A percentile compares a stretch with the other conserved stretches of the same genome.
Conservation (phyloP, 1,140 invertebrate genomes). For the Cardiocondyla obscurior region DNA sequence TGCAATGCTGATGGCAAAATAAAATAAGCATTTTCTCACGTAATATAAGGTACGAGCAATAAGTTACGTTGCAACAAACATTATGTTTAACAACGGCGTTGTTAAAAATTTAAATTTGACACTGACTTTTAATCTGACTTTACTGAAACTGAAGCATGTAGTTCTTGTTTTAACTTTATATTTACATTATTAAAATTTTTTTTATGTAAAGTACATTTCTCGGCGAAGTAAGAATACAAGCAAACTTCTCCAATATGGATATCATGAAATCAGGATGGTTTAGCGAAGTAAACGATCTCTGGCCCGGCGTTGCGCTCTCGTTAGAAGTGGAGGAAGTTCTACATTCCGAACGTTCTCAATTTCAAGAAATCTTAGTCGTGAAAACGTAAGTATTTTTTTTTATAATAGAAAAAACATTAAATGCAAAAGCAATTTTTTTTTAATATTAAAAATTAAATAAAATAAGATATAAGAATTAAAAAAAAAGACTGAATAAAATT, state of each 20-base stretch:
- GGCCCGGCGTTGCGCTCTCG: conserved; percentile 96
- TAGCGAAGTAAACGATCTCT: conserved; percentile 93
- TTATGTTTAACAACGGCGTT: background rate
- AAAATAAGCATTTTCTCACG: too few species aligned
- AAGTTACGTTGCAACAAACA: background rate
- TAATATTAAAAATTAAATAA: background rate
- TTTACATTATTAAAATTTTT: background rate
- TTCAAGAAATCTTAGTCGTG: conserved; percentile 95
- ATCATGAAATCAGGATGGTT: conserved; percentile 93
- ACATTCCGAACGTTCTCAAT: conserved; percentile 92
- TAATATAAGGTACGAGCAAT: background rate
- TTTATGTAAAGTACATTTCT: background rate
- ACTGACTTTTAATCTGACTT: too few species aligned
- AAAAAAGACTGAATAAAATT: background rate
- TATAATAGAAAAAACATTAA: background rate
- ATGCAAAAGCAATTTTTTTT: background rate
- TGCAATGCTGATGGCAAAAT: too few species aligned
- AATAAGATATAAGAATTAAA: background rate
- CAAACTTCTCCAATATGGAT: conserved; percentile 83
- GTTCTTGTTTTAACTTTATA: background rate
- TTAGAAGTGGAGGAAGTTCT: conserved; percentile 94
- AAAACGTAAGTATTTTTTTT: conserved; percentile 89
- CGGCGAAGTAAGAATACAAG: background rate
- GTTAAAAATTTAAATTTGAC: too few species aligned
- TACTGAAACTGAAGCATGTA: background rate